A percentile compares a stretch with the other conserved stretches of the same genome.
Conservation (phyloP, 2,888 invertebrate genomes). For the Nemotelus nigrinus region DNA sequence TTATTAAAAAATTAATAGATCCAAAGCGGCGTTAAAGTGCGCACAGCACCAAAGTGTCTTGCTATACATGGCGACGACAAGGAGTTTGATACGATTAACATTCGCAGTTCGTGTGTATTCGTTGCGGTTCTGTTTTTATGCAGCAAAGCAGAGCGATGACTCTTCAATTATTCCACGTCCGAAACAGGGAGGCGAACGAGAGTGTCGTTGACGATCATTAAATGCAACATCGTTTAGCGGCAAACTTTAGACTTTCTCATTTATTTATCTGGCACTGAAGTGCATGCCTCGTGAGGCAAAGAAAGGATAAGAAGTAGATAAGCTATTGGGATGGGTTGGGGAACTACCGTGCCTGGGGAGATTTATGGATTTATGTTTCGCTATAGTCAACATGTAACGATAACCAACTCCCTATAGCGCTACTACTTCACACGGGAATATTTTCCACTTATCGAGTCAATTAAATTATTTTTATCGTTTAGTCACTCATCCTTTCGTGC, state of each 20-base stretch:
- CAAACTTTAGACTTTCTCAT: constrained; percentile 4
- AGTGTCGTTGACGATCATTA: constrained; percentile 13
- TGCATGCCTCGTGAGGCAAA: neutral
- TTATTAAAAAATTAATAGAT: constrained; percentile 35
- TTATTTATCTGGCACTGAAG: constrained; percentile 10
- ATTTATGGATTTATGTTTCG: neutral
- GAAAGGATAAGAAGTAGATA: neutral
- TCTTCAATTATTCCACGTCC: constrained; percentile 31
- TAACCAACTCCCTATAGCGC: neutral
- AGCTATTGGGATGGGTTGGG: neutral
- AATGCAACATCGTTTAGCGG: constrained; percentile 11
- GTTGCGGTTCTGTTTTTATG: too few species aligned
- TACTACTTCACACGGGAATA: neutral
- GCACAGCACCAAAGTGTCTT: too few species aligned
- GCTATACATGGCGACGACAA: too few species aligned
- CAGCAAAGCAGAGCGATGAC: neutral
- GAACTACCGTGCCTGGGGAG: neutral
- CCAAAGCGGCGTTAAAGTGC: constrained; percentile 12
- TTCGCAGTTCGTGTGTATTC: too few species aligned
- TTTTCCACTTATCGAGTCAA: constrained; percentile 31
- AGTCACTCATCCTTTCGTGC: neutral
- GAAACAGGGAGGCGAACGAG: neutral
- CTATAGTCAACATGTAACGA: neutral
- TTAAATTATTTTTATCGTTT: constrained; percentile 30
- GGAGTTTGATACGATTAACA: too few species aligned